Evolutionary conservation across 64 coral and sea anemone species (phyloP), one percentile per base, ranked within the genome.

Genomic region (Pocillopora damicornis): DNA sequence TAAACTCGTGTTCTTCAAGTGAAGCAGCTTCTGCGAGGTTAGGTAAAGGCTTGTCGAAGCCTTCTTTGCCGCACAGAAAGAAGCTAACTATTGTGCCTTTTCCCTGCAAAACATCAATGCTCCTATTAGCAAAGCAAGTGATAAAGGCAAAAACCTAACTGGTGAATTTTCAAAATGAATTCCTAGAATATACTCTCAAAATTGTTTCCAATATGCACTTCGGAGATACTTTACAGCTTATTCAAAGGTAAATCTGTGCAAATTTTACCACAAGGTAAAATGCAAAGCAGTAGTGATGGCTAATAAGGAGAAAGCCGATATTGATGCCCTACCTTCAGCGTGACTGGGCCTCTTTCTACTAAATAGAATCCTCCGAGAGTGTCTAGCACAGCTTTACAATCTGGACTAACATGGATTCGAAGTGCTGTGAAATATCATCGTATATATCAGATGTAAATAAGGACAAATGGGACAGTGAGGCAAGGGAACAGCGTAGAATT

Each of bases 331-430:
- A 95, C 94, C 90, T 95, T 95, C 37, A 95, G 61, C 3, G 30
- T 77, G 18, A 95, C 94, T 7, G 94, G 94, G 1, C 94, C 94
- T 87, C 94, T 79, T 67, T 95, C 90, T 35, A 80, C 62, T 42
- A 95, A 79, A 15, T 95, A 81, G 83, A 75, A 95, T 59, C 94
- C 94, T 12, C 94, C 94, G 17, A 95, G 88, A 12, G 16, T 58
- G 36, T 92, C 94, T 11, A 95, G 77, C 0, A 86, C 90, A 22
- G 63, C 66, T 60, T 92, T 92, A 80, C 94, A 95, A 30, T 92
- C 90, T 58, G 94, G 94, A 67, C 94, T 95, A 7, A 95, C 90
- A 18, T 95, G 94, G 57, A 95, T 86, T 76, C 94, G 87, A 60
- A 95, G 79, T 25, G 94, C 94, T 95, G 17, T 22, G 80, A 69